These are phyloP conservation scores for Acanthosoma haemorrhoidale DNA, from an alignment of 2,888 invertebrate species.

Conservation along the genomic window DNA sequence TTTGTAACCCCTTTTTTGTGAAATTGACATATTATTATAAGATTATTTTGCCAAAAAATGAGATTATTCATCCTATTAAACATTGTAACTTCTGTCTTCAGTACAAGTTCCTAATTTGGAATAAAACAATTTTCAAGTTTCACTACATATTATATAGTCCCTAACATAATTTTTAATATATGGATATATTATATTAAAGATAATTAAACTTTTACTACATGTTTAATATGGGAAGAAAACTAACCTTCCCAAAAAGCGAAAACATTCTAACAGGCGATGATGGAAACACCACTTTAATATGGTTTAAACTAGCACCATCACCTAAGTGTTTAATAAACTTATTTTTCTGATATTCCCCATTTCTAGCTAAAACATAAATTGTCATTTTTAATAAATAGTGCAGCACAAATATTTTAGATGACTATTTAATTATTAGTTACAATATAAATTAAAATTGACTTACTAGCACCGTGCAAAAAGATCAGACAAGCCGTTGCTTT, in stretches of 20 bases:
- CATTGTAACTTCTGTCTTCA: no score
- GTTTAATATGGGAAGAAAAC: background rate
- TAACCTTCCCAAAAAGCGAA: slow-evolving; percentile 6
- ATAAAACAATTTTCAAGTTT: no score
- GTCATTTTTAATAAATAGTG: no score
- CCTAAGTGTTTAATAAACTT: background rate
- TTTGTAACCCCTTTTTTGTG: no score
- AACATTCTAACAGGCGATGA: background rate
- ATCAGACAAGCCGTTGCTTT: slow-evolving; percentile 3
- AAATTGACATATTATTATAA: no score
- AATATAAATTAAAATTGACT: background rate
- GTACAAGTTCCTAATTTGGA: no score
- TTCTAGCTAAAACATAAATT: background rate
- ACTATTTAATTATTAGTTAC: background rate
- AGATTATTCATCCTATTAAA: no score
- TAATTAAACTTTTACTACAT: background rate
- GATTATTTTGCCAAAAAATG: no score
- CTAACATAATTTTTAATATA: no score
- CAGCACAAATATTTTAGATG: no score
- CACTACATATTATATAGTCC: no score
- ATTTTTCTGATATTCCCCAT: background rate
- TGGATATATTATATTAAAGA: background rate
- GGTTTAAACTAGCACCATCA: background rate
- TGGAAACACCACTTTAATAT: slow-evolving; percentile 13
- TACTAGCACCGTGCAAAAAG: slow-evolving; percentile 4